Base-by-base conservation (phyloP, 2,113 vertebrate species). In the Lampris incognitus region DNA sequence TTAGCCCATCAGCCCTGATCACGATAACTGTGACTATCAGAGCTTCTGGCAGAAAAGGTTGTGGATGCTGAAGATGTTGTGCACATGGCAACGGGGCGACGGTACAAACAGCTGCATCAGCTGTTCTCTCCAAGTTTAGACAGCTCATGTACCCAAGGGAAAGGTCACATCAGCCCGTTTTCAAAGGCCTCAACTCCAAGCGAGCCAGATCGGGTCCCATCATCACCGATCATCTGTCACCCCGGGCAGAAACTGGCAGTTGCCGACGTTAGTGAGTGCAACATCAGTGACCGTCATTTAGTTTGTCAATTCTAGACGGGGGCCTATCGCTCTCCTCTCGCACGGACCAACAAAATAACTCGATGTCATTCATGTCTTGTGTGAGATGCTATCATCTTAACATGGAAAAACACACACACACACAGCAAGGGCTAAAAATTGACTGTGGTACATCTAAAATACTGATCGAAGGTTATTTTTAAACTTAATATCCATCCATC, bases 121-220 rank as follows among this genome's bases (percentile, higher is more conserved):
- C 89, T 78, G 74, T 91, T 92, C 79, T 82, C 77, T 61, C 50
- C 11, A 38, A 24, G 11, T 13, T 56, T 82, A 83, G 84, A 88
- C 86, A 62, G 68, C 87, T 82, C 81, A 62, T 36, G 65, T 85
- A 83, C 88, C 90, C 90, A 69, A 83, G 78, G 87, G 89, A 91
- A 91, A 93, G 92, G 92, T 93, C 90, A 87, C 59, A 72, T 51
- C 46, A 73, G 75, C 81, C 89, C 85, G 84, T 79, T 91, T 89
- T 90, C 78, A 78, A 86, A 79, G 72, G 79, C 81, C 72, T 83
- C 68, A 66, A 77, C 85, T 87, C 78, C 74, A 46, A 85, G 73
- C 91, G 86, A 90, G 72, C 89, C 85, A 90, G 72, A 90, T 88
- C 83, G 81, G 73, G 76, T 67, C 58, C 82, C 74, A 88, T 90